Percentiles rank a stretch among this genome's conserved stretches.
phyloP scores from a whole-genome alignment of 2,113 vertebrate genomes.

The Dicrurus megarhynchus region DNA sequence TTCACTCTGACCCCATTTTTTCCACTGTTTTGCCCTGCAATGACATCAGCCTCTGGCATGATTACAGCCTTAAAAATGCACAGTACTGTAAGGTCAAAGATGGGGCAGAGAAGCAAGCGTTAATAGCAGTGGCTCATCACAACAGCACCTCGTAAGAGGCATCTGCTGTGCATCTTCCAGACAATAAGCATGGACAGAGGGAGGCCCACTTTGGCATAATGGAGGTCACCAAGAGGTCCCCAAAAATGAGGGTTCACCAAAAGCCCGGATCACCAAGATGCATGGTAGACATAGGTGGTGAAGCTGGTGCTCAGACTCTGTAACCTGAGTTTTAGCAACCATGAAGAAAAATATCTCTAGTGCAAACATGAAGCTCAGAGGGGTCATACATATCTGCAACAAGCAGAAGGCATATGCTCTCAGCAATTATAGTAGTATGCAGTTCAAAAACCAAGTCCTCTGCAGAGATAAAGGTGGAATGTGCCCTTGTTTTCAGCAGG shows the following conservation, averaged over 20 bases:
- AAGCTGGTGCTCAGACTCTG: not conserved
- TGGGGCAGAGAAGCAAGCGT: not conserved
- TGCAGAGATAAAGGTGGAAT: not conserved
- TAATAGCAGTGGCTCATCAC: not conserved
- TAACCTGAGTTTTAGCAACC: not conserved
- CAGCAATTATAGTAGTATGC: not conserved
- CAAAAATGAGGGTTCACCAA: not conserved
- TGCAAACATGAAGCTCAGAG: not conserved
- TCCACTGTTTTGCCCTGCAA: not conserved
- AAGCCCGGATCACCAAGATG: not conserved
- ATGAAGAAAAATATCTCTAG: not conserved
- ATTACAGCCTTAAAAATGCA: not conserved
- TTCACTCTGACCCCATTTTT: not conserved
- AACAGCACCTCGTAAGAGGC: not conserved
- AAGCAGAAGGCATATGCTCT: fast-evolving
- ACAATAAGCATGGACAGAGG: not conserved
- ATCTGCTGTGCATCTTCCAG: not conserved
- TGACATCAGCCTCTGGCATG: not conserved
- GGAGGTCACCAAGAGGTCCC: not conserved
- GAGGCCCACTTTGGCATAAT: not conserved
- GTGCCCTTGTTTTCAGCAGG: not conserved
- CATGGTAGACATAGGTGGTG: not conserved
- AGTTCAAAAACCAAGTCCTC: not conserved
- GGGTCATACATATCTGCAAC: not conserved
- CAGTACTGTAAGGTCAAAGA: not conserved